These are phyloP conservation scores for Anolis apletophallus DNA, from an alignment of 2,797 vertebrate species.

Conservation along the genomic window DNA sequence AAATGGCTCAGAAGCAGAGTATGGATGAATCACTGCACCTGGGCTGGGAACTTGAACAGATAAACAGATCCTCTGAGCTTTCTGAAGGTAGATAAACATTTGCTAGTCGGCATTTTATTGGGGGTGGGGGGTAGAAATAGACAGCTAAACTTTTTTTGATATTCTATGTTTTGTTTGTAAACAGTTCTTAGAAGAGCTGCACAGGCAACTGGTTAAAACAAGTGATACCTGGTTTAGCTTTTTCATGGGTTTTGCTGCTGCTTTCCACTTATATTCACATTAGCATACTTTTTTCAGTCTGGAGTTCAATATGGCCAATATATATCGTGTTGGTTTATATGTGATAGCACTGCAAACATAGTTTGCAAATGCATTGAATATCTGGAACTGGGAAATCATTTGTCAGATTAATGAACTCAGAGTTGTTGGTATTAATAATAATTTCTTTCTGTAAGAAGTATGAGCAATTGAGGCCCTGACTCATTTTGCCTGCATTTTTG, in stretches of 20 bases:
- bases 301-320: background rate
- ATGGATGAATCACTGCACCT: slow-evolving; percentile 98
- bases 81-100: slow-evolving; percentile 84
- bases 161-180: background rate
- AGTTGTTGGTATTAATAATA: background rate
- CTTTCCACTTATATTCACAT: background rate
- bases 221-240: background rate
- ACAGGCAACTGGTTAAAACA: background rate
- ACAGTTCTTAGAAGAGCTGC: background rate
- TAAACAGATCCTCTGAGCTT: slow-evolving; percentile 92
- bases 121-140: background rate
- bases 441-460: background rate
- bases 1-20: slow-evolving; percentile 99
- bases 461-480: background rate
- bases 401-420: background rate
- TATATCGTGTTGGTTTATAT: background rate
- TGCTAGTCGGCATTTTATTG: background rate
- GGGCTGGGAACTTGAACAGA: slow-evolving; percentile 97
- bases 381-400: background rate
- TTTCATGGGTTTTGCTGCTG: background rate
- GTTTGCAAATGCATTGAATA: background rate
- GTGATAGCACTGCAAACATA: background rate
- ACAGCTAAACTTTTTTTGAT: background rate
- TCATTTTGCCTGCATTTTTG: background rate
- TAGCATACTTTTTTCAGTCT: background rate